Conservation (phyloP, 2,888 invertebrate genomes). For the Macrosiphum euphorbiae region DNA sequence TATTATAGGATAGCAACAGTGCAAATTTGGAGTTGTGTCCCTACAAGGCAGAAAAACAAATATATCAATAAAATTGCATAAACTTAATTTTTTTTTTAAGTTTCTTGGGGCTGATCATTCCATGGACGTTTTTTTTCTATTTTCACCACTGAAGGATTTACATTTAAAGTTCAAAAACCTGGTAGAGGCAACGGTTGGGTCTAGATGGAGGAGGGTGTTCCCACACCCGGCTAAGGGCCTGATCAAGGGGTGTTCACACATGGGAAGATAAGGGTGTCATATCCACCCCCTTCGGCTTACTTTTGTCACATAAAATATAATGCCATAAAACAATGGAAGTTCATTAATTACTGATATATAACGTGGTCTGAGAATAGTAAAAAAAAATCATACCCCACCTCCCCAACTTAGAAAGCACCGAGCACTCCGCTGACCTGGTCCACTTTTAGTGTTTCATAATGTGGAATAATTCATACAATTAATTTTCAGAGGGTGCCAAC, state of each 20-base stretch:
- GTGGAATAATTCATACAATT: background rate
- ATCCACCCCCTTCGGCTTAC: too few relatives aligned
- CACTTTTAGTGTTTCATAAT: too few relatives aligned
- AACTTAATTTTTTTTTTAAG: background rate
- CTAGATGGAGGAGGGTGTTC: background rate
- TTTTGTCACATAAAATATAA: too few relatives aligned
- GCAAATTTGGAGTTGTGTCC: background rate
- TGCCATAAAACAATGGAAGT: too few relatives aligned
- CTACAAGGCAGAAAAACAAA: background rate
- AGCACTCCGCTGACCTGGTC: background rate
- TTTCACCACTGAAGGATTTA: background rate
- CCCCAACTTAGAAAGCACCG: too few relatives aligned
- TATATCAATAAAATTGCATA: background rate
- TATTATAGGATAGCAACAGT: background rate
- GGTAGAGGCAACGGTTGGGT: background rate
- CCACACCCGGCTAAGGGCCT: background rate
- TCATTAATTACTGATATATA: too few relatives aligned
- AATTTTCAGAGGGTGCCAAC: constrained; percentile 85
- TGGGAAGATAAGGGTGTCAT: too few relatives aligned
- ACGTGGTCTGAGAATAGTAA: too few relatives aligned
- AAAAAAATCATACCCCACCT: too few relatives aligned
- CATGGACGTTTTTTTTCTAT: background rate
- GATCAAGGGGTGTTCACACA: too few relatives aligned
- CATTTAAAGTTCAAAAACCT: background rate
- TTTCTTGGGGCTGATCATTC: background rate